Conservation (phyloP, 2,797 vertebrate species). For the Anas bahamensis region DNA sequence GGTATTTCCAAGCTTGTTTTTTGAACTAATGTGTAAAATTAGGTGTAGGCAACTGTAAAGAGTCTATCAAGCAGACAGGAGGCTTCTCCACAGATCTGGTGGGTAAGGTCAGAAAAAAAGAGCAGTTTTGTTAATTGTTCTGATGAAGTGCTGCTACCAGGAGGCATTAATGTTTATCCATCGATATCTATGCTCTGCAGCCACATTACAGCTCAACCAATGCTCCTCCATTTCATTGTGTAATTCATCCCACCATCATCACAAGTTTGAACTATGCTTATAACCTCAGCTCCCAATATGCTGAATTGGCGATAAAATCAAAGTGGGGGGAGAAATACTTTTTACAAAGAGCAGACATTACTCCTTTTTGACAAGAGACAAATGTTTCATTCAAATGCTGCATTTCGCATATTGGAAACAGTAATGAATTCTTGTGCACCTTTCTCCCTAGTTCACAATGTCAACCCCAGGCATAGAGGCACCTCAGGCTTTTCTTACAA, state of each 20-base stretch:
- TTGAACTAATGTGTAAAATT: neutral
- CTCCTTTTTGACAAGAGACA: conserved; percentile 95
- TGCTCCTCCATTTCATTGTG: neutral
- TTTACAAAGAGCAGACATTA: conserved; percentile 82
- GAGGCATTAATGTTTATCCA: neutral
- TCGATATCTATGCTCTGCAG: neutral
- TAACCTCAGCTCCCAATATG: conserved; percentile 43
- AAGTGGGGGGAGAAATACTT: conserved; percentile 68
- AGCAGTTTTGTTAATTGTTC: neutral
- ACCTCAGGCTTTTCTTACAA: conserved; percentile 86
- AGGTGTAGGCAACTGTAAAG: neutral
- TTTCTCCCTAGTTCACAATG: conserved; percentile 89
- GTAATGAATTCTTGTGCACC: conserved; percentile 94
- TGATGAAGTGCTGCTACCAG: neutral
- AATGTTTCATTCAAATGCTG: conserved; percentile 99
- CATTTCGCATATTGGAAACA: conserved; percentile 95
- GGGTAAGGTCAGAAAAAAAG: neutral
- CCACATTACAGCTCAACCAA: neutral
- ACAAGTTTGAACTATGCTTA: neutral
- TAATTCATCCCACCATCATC: neutral
- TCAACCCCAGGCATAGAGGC: conserved; percentile 82
- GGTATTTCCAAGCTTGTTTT: neutral
- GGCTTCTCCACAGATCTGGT: neutral
- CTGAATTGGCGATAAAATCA: conserved; percentile 68
- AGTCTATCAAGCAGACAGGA: fast-evolving